Evolutionary conservation across 1,140 invertebrate species (phyloP).

Genomic region (Drosophila equinoxialis): DNA sequence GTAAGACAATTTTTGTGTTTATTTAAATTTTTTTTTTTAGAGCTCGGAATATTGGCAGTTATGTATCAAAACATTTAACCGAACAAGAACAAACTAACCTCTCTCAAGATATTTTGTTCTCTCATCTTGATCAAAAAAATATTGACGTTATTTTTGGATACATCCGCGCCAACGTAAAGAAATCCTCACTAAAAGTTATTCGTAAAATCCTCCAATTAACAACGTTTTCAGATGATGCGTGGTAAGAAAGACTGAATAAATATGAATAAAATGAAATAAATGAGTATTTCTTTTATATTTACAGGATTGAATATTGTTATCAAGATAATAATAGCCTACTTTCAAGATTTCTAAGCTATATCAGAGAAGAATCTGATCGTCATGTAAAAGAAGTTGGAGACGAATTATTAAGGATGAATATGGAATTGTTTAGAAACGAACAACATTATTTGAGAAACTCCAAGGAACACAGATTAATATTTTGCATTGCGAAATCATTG

Average conservation of each 20-base stretch:
- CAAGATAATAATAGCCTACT: neutral
- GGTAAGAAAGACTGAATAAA: constrained; percentile 33
- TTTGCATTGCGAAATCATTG: constrained; percentile 82
- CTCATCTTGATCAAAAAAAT: neutral
- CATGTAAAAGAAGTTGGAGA: neutral
- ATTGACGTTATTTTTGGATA: too few relatives aligned
- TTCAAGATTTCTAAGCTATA: neutral
- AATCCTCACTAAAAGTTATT: too few relatives aligned
- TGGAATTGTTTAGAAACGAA: constrained; percentile 53
- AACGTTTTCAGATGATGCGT: constrained; percentile 52
- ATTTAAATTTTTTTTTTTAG: neutral
- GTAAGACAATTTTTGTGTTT: neutral
- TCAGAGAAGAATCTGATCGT: neutral
- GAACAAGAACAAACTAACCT: constrained; percentile 31
- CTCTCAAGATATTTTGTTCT: constrained; percentile 7
- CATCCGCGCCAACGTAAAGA: too few relatives aligned
- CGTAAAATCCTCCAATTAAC: too few relatives aligned
- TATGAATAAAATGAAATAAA: too few relatives aligned
- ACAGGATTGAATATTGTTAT: neutral
- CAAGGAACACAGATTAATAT: constrained; percentile 82
- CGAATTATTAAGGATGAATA: constrained; percentile 46
- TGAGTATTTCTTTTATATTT: neutral
- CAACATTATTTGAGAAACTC: constrained; percentile 83
- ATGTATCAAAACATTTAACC: constrained; percentile 32
- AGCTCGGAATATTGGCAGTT: constrained; percentile 27